Conservation (phyloP, 2,888 invertebrate species). For the Limulus polyphemus region DNA sequence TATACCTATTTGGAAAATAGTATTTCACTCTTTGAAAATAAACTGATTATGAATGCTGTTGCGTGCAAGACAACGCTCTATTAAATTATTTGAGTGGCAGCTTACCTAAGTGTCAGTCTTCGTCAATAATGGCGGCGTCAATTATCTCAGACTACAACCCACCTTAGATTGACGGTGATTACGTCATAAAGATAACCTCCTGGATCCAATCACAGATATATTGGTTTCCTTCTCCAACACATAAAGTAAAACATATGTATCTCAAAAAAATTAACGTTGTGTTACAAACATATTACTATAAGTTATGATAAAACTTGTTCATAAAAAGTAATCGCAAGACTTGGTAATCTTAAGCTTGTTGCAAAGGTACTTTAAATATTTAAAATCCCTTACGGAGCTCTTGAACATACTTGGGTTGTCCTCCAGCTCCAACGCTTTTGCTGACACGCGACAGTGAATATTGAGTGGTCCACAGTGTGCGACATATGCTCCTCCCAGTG, state of each 20-base stretch:
- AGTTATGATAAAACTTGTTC: too few relatives aligned
- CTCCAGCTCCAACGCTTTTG: slow-evolving; percentile 17
- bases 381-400: slow-evolving; percentile 12
- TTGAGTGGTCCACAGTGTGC: slow-evolving; percentile 20
- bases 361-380: too few relatives aligned
- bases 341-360: too few relatives aligned
- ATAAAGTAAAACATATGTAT: too few relatives aligned
- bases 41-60: too few relatives aligned
- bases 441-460: slow-evolving; percentile 18
- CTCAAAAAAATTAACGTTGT: too few relatives aligned
- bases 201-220: not conserved
- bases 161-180: slow-evolving; percentile 31
- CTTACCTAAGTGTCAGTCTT: slow-evolving; percentile 39
- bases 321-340: too few relatives aligned
- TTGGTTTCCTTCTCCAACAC: too few relatives aligned
- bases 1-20: too few relatives aligned
- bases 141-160: slow-evolving; percentile 36
- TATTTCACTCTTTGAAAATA: too few relatives aligned
- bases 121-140: slow-evolving; percentile 40
- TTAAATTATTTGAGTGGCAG: slow-evolving; percentile 32
- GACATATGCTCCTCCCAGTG: slow-evolving; percentile 23
- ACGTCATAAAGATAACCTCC: slow-evolving; percentile 30
- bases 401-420: slow-evolving; percentile 22
- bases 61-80: too few relatives aligned
- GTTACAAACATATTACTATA: too few relatives aligned